phyloP scores from a whole-genome alignment of 2,888 invertebrate genomes.

The Oligia strigilis region DNA sequence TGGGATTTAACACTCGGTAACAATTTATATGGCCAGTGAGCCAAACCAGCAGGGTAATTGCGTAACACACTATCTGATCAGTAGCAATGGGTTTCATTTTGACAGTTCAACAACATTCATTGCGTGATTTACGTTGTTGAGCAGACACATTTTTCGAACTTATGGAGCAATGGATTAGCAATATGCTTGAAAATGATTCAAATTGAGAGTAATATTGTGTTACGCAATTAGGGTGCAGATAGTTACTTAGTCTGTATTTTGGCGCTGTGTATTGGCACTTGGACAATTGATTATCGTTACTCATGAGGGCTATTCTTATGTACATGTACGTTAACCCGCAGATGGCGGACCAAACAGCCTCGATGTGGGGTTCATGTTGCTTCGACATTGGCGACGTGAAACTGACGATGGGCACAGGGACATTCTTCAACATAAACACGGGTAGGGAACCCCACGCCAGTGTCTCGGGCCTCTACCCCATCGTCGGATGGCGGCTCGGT shows the following conservation, averaged over 20 bases:
- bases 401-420: conserved; percentile 97
- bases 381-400: conserved; percentile 95
- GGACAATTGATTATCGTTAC: not conserved
- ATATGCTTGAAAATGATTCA: no score
- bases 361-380: conserved; percentile 96
- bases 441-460: conserved; percentile 94
- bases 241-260: not conserved
- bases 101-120: no score
- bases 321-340: conserved; percentile 72
- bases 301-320: not conserved
- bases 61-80: no score
- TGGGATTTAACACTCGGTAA: not conserved
- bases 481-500: conserved; percentile 95
- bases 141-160: no score
- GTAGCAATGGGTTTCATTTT: no score
- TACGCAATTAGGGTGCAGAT: not conserved
- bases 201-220: no score
- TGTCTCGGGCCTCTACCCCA: conserved; percentile 96
- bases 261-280: not conserved
- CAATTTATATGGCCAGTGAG: not conserved
- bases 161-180: no score
- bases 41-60: not conserved
- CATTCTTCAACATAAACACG: conserved; percentile 96
- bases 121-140: no score
- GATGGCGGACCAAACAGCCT: conserved; percentile 97